Base-by-base conservation (phyloP, 2,113 vertebrate species). In the Zosterops japonicus region DNA sequence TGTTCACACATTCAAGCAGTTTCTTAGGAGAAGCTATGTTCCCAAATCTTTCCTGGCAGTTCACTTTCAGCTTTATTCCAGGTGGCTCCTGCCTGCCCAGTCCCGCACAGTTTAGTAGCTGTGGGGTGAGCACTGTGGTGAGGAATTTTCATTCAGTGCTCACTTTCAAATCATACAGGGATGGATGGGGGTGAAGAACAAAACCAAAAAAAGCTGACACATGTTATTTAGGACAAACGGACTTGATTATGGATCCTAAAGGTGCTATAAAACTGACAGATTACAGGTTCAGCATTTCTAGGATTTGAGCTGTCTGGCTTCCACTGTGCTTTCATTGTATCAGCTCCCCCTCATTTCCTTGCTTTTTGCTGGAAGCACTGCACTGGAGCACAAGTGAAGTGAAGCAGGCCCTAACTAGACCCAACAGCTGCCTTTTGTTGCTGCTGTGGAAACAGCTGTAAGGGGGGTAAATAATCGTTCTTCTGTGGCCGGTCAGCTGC, bases 401-500 rank as follows among this genome's bases (percentile, higher is more conserved):
- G 78, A 92, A 87, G 94, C 93, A 77, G 86, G 52, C 90, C 77
- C 89, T 85, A 61, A 78, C 93, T 31, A 65, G 83, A 61, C 44
- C 80, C 74, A 95, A 86, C 95, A 96, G 96, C 93, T 95, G 93
- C 91, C 75, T 95, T 96, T 96, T 96, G 83, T 96, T 89, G 87
- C 89, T 71, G 68, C 70, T 90, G 86, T 92, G 92, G 77, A 97
- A 96, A 72, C 94, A 97, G 85, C 85, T 95, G 93, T 77, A 83
- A 71, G 56, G 79, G 82, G 50, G 52, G 22, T 68, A 88, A 87
- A 95, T 71, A 96, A 95, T 93, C 65, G 13, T 57, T 49, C 74
- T 78, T 95, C 90, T 96, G 94, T 96, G 96, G 79, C 87, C 2
- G 2, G 39, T 81, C 87, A 90, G 82, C 87, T 86, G 92, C 81